Base-by-base conservation (phyloP, 2,888 invertebrate genomes). In the Glaucopsyche alexis region DNA sequence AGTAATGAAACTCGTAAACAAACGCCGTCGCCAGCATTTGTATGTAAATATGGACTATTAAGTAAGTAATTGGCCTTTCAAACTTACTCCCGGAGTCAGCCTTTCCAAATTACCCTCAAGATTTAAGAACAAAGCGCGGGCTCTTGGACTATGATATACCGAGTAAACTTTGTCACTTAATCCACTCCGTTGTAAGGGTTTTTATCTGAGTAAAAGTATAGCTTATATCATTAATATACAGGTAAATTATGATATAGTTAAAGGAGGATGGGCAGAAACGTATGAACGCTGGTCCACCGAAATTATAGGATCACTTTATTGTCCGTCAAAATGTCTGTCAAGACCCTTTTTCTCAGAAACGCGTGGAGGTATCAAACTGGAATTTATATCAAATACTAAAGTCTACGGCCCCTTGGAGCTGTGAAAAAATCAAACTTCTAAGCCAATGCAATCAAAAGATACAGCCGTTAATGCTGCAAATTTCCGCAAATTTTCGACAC, bases 1-100 rank as follows among this genome's bases (percentile, higher is more conserved):
- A n/a, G n/a, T 80, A 80, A 81, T 78, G 79, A 75, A 78, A 79
- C 75, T 79, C 80, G 80, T 81, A 81, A 81, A 80, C 79, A 80
- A 81, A 77, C 79, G 76, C 75, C 75, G 75, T 76, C 77, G 76
- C 75, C 76, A 77, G 77, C 78, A 78, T 80, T 80, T 79, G 75
- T 79, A 80, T 80, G 80, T 79, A 77, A 80, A 80, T 80, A 77
- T 74, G 64, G 71, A 72, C 74, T 75, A 78, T 78, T 78, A 77
- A 79, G 75, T 77, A 77, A 73, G 74, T 75, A 76, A 78, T 77
- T 77, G 77, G 74, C 76, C 65, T 47, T 72, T 49, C 69, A 19
- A 69, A 69, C 69, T 69, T 69, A 69, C 42, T 47, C 67, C 8
- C 29, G 69, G 69, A 69, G 69, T 69, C 67, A 67, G 67, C 69